Evolutionary conservation across 2,797 vertebrate genomes (phyloP).

Genomic region (Dendrocincla fuliginosa): DNA sequence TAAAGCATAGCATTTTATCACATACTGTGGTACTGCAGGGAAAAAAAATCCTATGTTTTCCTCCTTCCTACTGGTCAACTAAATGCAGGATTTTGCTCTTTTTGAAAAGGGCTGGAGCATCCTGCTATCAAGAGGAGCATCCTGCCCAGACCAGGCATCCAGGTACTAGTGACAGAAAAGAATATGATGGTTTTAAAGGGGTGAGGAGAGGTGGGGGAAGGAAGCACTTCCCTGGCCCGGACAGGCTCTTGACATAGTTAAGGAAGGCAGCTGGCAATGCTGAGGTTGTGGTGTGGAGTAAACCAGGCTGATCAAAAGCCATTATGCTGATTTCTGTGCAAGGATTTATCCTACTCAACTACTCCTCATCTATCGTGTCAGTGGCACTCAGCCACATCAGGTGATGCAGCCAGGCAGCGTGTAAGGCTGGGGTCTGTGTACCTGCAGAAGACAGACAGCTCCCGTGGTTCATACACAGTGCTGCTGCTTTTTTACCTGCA

Average conservation of each 20-base stretch:
- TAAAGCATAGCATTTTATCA: not conserved
- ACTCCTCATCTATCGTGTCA: not conserved
- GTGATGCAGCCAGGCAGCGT: not conserved
- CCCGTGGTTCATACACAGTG: accelerated
- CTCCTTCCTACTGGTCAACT: not conserved
- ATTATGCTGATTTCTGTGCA: not conserved
- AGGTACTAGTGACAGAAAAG: not conserved
- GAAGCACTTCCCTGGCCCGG: accelerated
- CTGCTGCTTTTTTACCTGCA: not conserved
- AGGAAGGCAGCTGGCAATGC: not conserved
- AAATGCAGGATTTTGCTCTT: not conserved
- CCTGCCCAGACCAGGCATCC: not conserved
- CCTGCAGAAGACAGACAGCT: not conserved
- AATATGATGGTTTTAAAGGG: not conserved
- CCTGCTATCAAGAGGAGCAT: not conserved
- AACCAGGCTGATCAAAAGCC: not conserved
- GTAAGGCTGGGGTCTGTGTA: not conserved
- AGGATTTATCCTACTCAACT: not conserved
- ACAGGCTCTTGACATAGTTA: not conserved
- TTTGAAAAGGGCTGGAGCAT: not conserved
- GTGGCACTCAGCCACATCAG: not conserved
- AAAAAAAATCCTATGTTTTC: not conserved
- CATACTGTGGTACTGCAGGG: not conserved
- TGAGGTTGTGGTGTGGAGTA: not conserved
- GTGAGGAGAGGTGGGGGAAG: not conserved